Conservation (phyloP, 2,113 vertebrate species). For the Engystomops pustulosus region DNA sequence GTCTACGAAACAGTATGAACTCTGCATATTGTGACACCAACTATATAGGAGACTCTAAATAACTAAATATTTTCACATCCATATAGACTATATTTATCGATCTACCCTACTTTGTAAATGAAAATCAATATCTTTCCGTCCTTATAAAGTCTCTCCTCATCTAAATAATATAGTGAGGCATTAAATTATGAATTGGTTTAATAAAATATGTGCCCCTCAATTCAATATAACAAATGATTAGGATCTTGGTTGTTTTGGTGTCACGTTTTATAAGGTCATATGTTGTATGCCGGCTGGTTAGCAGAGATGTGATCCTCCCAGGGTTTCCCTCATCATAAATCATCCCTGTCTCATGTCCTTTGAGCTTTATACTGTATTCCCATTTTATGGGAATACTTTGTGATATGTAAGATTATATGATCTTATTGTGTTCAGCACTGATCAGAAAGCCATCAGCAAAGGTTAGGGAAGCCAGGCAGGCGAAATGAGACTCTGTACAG, state of each 20-base stretch:
- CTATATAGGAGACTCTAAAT: neutral
- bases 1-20: neutral
- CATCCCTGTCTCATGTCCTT: neutral
- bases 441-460: neutral
- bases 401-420: neutral
- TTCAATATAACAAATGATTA: neutral
- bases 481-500: neutral
- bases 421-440: neutral
- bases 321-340: neutral
- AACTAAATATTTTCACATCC: neutral
- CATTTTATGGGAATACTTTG: neutral
- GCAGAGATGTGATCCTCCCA: neutral
- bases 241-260: neutral
- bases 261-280: neutral
- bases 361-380: neutral
- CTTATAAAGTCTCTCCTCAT: neutral
- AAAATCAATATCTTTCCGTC: neutral
- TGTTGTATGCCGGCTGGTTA: neutral
- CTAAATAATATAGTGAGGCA: neutral
- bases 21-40: neutral
- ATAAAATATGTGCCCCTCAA: neutral
- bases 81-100: neutral
- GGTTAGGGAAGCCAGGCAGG: neutral
- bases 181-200: neutral
- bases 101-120: neutral